Evolutionary conservation across 2,113 vertebrate species (phyloP).

Genomic region (Burhinus oedicnemus): DNA sequence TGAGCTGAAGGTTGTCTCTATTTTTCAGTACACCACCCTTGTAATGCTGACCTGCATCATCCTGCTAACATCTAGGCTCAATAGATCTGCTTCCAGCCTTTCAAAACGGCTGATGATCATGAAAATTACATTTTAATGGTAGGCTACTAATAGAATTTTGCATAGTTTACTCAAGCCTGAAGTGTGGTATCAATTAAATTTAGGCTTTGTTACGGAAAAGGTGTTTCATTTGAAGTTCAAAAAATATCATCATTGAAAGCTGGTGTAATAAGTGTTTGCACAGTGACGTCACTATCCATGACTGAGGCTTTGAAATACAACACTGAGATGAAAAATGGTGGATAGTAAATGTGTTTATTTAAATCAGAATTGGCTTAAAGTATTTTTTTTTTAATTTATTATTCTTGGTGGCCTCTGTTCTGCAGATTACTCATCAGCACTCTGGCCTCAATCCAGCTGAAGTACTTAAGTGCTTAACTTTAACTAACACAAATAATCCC

Average conservation of each 20-base stretch:
- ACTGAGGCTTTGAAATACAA: not conserved
- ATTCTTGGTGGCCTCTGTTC: constrained; percentile 9
- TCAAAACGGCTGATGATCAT: not conserved
- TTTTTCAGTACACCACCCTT: not conserved
- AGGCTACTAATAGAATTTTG: not conserved
- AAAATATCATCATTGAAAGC: not conserved
- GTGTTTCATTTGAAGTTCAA: not conserved
- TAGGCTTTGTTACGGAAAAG: not conserved
- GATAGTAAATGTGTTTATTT: not conserved
- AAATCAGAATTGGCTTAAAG: constrained; percentile 23
- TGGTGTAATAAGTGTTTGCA: not conserved
- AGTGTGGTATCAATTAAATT: not conserved
- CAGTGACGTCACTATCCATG: not conserved
- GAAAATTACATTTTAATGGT: not conserved
- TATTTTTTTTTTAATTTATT: not conserved
- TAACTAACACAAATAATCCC: constrained; percentile 43
- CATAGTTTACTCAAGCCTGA: not conserved
- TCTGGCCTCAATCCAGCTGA: constrained; percentile 49
- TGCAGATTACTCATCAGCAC: constrained; percentile 27
- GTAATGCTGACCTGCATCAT: not conserved
- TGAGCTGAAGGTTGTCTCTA: not conserved
- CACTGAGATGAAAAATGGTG: not conserved
- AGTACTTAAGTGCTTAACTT: constrained; percentile 49
- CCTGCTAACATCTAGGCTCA: not conserved
- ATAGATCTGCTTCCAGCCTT: not conserved